Conservation (phyloP, 2,797 vertebrate species). For the Odontamblyopus rebecca region DNA sequence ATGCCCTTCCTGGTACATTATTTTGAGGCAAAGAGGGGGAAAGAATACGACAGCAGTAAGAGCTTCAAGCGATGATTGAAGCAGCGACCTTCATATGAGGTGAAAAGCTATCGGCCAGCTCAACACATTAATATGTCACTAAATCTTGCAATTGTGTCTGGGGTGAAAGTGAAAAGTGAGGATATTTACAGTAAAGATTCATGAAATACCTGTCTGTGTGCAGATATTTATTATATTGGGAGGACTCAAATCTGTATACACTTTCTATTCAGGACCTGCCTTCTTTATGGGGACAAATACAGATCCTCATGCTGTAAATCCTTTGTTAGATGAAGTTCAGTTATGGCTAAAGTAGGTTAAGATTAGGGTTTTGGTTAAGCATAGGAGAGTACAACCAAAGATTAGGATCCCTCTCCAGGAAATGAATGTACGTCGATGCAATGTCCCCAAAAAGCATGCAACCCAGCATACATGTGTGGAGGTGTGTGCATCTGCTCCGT, state of each 20-base stretch:
- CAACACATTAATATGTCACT: constrained; percentile 20
- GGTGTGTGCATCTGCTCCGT: constrained; percentile 2
- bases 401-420: no score
- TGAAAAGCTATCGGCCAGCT: neutral
- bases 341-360: neutral
- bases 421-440: neutral
- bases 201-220: neutral
- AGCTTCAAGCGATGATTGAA: neutral
- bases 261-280: no score
- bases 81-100: neutral
- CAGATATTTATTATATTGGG: no score
- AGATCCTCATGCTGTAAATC: no score
- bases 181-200: neutral
- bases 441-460: neutral
- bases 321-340: no score
- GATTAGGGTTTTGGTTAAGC: neutral
- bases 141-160: neutral
- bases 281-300: no score
- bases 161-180: neutral
- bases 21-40: neutral
- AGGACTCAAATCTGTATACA: no score
- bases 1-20: neutral
- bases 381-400: no score
- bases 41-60: no score
- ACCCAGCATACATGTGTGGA: neutral